Conservation (phyloP, 2,797 vertebrate genomes). For the Chelon labrosus region DNA sequence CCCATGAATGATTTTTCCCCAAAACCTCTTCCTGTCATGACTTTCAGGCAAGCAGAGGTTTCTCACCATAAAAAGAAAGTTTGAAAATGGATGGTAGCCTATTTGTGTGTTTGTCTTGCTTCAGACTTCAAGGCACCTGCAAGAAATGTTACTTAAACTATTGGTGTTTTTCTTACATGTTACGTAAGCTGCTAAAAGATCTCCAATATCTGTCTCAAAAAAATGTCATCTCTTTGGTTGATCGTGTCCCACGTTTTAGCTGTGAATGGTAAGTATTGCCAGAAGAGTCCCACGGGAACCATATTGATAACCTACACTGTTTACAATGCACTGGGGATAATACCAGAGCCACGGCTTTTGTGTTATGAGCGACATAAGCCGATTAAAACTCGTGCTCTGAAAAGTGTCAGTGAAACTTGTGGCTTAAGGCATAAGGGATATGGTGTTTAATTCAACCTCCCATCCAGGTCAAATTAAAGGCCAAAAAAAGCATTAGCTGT, state of each 20-base stretch:
- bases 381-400: conserved; percentile 49
- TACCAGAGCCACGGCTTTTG: conserved; percentile 45
- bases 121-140: too few relatives aligned
- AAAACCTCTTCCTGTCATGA: neutral
- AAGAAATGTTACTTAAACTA: neutral
- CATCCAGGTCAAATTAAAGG: too few relatives aligned
- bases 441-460: too few relatives aligned
- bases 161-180: neutral
- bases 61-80: neutral
- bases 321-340: conserved; percentile 21
- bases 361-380: conserved; percentile 35
- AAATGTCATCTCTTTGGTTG: conserved; percentile 6
- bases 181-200: conserved; percentile 15
- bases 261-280: conserved; percentile 46
- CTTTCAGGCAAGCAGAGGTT: neutral
- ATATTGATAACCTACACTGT: conserved; percentile 25
- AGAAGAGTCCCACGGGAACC: conserved; percentile 27
- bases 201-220: conserved; percentile 1
- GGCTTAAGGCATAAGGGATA: neutral
- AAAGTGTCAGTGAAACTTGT: conserved; percentile 2
- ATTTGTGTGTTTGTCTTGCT: neutral
- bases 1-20: neutral
- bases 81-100: neutral
- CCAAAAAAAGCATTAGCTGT: neutral
- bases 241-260: neutral